Evolutionary conservation across 2,888 invertebrate species (phyloP).

Genomic region (Pristionchus japonicus): DNA sequence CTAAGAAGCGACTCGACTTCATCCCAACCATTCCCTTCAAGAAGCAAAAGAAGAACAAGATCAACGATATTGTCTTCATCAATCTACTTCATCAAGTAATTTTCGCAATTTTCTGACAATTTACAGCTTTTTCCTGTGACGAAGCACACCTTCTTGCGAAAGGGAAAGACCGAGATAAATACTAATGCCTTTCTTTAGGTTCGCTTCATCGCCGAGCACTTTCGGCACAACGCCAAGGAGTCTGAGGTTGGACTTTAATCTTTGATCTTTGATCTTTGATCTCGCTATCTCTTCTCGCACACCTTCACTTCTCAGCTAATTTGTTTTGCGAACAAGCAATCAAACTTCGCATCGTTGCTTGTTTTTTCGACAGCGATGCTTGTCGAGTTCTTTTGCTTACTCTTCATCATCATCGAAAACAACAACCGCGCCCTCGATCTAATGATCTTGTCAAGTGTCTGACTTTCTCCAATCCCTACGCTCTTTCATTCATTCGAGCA

Average conservation of each 20-base stretch:
- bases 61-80: conserved; percentile 70
- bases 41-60: conserved; percentile 55
- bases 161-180: no score
- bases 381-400: conserved; percentile 11
- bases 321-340: background rate
- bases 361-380: background rate
- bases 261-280: background rate
- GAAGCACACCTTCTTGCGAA: no score
- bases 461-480: no score
- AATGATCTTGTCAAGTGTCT: background rate
- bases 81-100: conserved; percentile 68
- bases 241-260: conserved; percentile 69
- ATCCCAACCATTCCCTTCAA: conserved; percentile 60
- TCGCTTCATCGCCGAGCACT: conserved; percentile 74
- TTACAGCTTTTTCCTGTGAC: background rate
- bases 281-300: background rate
- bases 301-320: background rate
- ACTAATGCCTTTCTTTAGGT: no score
- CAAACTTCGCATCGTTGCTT: background rate
- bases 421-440: conserved; percentile 3
- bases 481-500: no score
- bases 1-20: conserved; percentile 36
- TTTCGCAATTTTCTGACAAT: no score
- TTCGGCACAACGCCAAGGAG: conserved; percentile 71
- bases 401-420: background rate